These are phyloP conservation scores for Syngnathoides biaculeatus DNA, from an alignment of 2,113 vertebrate species.

Conservation along the genomic window DNA sequence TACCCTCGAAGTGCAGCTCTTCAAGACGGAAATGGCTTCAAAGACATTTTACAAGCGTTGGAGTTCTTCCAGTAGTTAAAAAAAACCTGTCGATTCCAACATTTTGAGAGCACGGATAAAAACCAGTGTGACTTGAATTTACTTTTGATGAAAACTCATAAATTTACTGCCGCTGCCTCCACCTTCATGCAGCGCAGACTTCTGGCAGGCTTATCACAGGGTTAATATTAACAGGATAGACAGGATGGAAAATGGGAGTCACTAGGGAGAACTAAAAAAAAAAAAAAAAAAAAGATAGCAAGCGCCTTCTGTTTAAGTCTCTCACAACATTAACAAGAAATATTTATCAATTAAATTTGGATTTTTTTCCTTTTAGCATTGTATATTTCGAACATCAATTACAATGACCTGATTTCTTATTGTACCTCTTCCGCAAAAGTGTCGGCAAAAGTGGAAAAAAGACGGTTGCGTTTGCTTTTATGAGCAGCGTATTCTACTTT, in stretches of 20 bases:
- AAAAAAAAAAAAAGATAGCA: neutral
- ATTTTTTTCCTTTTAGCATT: too few species aligned
- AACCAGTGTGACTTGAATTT: neutral
- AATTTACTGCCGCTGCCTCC: neutral
- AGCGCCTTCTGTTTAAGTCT: neutral
- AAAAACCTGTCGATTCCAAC: slow-evolving; percentile 5
- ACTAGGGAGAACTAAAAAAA: neutral
- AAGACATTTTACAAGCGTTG: slow-evolving; percentile 10
- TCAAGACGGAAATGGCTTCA: neutral
- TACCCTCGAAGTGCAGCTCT: neutral
- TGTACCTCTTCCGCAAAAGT: too few species aligned
- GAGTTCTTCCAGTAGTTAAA: slow-evolving; percentile 5
- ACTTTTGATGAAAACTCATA: slow-evolving; percentile 6
- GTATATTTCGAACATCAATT: too few species aligned
- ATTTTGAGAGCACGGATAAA: slow-evolving; percentile 13
- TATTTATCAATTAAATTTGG: too few species aligned
- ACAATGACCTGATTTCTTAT: too few species aligned
- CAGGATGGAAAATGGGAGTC: neutral
- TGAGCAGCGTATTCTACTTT: too few species aligned
- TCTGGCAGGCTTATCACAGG: slow-evolving; percentile 12
- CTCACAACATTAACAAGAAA: too few species aligned
- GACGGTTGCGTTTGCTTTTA: too few species aligned
- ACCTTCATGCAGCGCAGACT: neutral
- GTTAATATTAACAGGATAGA: slow-evolving; percentile 57
- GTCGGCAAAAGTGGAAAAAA: too few species aligned